These are phyloP conservation scores for Linepithema humile DNA, from an alignment of 1,140 invertebrate species.

Conservation along the genomic window DNA sequence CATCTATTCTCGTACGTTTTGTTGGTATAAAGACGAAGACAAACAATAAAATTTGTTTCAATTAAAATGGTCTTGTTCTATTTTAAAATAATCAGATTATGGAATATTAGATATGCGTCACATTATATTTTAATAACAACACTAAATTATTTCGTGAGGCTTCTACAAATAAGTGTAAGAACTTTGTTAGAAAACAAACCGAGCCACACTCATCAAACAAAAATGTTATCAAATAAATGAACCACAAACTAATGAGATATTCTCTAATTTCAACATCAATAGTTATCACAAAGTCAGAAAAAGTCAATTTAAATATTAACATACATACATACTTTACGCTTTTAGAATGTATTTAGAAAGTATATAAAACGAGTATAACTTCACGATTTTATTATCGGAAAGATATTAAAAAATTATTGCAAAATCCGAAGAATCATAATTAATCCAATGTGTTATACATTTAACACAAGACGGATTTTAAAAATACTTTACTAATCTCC, in stretches of 20 bases:
- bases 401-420: too few species aligned
- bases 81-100: not conserved
- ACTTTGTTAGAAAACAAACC: too few species aligned
- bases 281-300: not conserved
- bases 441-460: not conserved
- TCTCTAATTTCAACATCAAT: not conserved
- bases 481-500: not conserved
- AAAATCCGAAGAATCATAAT: not conserved
- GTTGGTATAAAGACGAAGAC: not conserved
- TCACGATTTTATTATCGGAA: not conserved
- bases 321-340: not conserved
- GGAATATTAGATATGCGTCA: too few species aligned
- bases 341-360: not conserved
- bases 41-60: not conserved
- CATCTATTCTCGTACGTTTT: slow-evolving; percentile 5
- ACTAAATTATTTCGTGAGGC: not conserved
- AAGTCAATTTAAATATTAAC: not conserved
- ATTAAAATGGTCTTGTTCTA: not conserved
- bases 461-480: not conserved
- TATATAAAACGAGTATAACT: too few species aligned
- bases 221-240: too few species aligned
- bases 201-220: too few species aligned
- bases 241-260: not conserved
- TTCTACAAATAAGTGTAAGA: too few species aligned
- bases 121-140: too few species aligned